Evolutionary conservation across 2,113 vertebrate species (phyloP).

Genomic region (Zosterops japonicus): DNA sequence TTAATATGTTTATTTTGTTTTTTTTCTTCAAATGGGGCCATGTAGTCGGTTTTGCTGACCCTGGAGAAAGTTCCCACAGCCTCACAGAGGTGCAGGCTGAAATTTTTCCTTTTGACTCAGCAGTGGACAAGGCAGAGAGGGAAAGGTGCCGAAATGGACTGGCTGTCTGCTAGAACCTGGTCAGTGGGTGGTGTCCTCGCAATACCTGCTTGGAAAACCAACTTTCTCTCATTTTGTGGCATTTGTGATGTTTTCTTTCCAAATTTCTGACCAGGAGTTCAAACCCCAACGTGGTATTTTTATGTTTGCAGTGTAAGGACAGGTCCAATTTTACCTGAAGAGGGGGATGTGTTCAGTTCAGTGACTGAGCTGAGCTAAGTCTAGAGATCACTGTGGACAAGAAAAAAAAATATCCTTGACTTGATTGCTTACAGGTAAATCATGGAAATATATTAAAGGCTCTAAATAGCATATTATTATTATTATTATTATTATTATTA

Average conservation of each 20-base stretch:
- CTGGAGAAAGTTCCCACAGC: neutral
- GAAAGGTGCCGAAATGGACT: neutral
- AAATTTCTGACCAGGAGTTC: neutral
- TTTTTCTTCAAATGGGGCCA: neutral
- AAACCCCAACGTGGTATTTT: neutral
- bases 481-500: neutral
- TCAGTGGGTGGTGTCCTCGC: neutral
- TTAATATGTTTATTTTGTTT: neutral
- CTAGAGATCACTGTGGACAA: neutral
- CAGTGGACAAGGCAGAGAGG: neutral
- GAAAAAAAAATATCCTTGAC: neutral
- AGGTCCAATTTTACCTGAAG: neutral
- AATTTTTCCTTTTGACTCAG: neutral
- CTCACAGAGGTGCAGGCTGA: fast-evolving
- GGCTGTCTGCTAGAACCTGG: neutral
- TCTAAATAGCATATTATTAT: neutral
- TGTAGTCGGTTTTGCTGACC: neutral
- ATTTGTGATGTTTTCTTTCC: neutral
- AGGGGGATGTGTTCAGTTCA: no score
- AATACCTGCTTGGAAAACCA: neutral
- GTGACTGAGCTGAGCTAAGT: neutral
- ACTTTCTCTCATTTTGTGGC: neutral
- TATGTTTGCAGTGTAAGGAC: neutral
- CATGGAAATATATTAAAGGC: neutral
- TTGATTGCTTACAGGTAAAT: neutral